Percentiles rank a stretch among this genome's conserved stretches.
These are phyloP conservation scores for Drosophila austrosaltans DNA, from an alignment of 2,888 invertebrate genomes.

Conservation along the genomic window DNA sequence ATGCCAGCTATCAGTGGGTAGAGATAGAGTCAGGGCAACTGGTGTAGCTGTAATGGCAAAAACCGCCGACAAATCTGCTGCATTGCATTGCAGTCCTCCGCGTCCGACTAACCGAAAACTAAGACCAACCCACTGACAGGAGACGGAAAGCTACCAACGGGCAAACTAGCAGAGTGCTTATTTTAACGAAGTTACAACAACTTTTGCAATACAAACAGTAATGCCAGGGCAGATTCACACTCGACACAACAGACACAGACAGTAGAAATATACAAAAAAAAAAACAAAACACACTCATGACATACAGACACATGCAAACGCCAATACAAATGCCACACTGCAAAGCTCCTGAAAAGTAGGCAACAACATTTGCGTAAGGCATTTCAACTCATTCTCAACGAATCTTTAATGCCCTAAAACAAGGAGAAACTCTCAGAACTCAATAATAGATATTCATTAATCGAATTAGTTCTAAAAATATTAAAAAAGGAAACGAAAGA, in stretches of 20 bases:
- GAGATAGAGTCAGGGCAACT: constrained; percentile 12
- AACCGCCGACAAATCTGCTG: constrained; percentile 77
- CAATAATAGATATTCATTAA: not conserved
- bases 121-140: constrained; percentile 8
- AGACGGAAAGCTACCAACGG: constrained; percentile 65
- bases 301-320: constrained; percentile 19
- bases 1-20: constrained; percentile 63
- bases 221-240: constrained; percentile 77
- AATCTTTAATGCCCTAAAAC: constrained; percentile 28
- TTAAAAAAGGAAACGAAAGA: no score
- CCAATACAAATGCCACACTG: constrained; percentile 36
- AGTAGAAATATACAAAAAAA: constrained; percentile 34
- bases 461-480: constrained; percentile 17
- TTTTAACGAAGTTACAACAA: constrained; percentile 80
- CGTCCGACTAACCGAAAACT: not conserved
- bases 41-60: constrained; percentile 67
- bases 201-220: constrained; percentile 78
- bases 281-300: constrained; percentile 22
- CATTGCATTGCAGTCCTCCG: constrained; percentile 51
- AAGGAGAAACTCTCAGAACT: not conserved
- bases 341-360: constrained; percentile 61
- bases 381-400: not conserved
- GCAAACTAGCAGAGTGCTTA: constrained; percentile 78
- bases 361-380: constrained; percentile 52
- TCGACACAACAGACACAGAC: constrained; percentile 61